A percentile compares a stretch with the other conserved stretches of the same genome.
Conservation (phyloP, 1,140 invertebrate genomes). For the Eufriesea mexicana region DNA sequence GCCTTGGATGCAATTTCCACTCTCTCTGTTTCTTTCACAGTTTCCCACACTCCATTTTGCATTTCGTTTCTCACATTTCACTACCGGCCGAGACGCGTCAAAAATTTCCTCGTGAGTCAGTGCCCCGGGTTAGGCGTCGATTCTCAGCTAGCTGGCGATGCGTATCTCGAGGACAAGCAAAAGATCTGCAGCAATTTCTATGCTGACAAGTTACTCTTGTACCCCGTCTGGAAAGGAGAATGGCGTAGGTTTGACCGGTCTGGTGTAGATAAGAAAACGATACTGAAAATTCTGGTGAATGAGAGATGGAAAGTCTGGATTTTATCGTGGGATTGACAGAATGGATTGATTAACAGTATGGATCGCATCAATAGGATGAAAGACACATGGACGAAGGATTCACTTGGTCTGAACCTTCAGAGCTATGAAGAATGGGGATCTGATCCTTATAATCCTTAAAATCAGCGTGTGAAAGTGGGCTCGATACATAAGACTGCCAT, state of each 20-base stretch:
- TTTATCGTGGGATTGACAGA: too few relatives aligned
- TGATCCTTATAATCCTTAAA: too few relatives aligned
- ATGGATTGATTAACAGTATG: too few relatives aligned
- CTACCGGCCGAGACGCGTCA: neutral
- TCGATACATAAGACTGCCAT: too few relatives aligned
- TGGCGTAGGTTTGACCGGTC: neutral
- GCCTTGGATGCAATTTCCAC: constrained; percentile 47
- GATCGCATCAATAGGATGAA: too few relatives aligned
- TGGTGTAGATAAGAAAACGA: neutral
- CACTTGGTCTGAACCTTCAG: too few relatives aligned
- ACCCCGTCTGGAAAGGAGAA: neutral
- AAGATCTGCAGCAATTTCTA: neutral
- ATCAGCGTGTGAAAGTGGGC: too few relatives aligned
- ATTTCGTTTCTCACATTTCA: constrained; percentile 52
- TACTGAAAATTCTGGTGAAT: too few relatives aligned
- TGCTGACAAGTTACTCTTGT: neutral
- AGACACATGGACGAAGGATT: too few relatives aligned
- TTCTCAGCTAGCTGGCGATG: neutral
- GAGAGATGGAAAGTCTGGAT: too few relatives aligned
- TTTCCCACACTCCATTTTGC: constrained; percentile 45
- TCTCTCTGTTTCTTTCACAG: neutral
- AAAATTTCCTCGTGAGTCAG: constrained; percentile 38
- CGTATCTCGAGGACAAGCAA: neutral
- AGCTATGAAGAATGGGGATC: too few relatives aligned
- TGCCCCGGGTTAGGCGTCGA: neutral